Percentiles rank a stretch among this genome's conserved stretches.
phyloP scores from a whole-genome alignment of 1,140 invertebrate species.

The Neuroterus valhalla region DNA sequence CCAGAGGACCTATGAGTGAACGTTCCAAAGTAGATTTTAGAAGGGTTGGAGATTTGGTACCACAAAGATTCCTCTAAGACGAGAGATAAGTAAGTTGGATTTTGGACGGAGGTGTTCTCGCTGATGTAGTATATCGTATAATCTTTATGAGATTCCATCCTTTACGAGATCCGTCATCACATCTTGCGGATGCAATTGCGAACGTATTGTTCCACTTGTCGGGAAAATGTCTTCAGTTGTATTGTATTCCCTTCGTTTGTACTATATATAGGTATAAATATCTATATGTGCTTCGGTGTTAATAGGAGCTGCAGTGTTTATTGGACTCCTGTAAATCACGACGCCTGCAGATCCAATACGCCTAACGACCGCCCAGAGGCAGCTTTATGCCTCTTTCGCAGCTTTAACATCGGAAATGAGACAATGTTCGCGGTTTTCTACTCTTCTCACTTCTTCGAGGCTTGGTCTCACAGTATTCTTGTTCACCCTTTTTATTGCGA shows the following conservation, averaged over 20 bases:
- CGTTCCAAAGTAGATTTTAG: not conserved
- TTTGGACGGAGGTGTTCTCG: not conserved
- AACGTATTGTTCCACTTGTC: slow-evolving; percentile 32
- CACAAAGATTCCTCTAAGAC: too few relatives aligned
- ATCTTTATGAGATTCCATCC: slow-evolving; percentile 58
- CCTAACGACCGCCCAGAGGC: not conserved
- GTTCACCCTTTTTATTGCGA: too few relatives aligned
- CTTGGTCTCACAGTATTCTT: too few relatives aligned
- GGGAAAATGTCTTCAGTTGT: slow-evolving; percentile 2
- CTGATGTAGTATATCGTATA: slow-evolving; percentile 22
- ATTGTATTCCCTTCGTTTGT: not conserved
- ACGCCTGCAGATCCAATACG: slow-evolving; percentile 30
- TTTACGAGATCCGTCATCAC: slow-evolving; percentile 46
- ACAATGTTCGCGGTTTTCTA: not conserved
- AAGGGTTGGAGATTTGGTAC: not conserved
- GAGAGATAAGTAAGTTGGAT: too few relatives aligned
- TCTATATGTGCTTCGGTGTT: too few relatives aligned
- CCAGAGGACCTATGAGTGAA: not conserved
- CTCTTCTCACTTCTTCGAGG: not conserved
- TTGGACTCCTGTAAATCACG: slow-evolving; percentile 35
- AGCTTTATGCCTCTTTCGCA: slow-evolving; percentile 10
- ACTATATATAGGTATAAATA: too few relatives aligned
- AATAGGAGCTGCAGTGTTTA: slow-evolving; percentile 21
- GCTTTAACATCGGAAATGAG: not conserved
- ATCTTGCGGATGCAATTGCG: slow-evolving; percentile 7